Evolutionary conservation across 2,113 vertebrate species (phyloP), one percentile per base, ranked within the genome.

Genomic region (Melanerpes aurifrons): DNA sequence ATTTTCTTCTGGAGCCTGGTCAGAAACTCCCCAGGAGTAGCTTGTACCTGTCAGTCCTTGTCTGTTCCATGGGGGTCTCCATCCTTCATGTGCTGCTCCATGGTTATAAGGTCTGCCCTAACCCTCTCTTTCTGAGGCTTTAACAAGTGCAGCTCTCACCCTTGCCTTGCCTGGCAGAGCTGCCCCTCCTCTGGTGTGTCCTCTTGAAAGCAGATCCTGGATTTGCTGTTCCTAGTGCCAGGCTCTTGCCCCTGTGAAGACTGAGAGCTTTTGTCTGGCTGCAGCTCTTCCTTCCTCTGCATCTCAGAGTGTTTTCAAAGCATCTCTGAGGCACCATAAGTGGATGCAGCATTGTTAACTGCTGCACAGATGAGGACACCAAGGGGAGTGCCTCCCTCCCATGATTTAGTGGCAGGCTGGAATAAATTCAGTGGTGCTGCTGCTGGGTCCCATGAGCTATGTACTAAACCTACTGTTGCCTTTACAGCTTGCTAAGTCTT

Each of bases 201-300:
- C 12, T 53, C 12, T 25, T 53, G 50, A 29, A 45, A 63, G 53
- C 56, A 81, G 64, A n/a, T 35, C 16, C 2, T 13, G 32, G 53
- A 12, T 87, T 75, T 3, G 50, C n/a, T 3, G 62, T 9, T 87
- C 29, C 0, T 40, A 14, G 21, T 0, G 4, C 31, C 35, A 2
- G 35, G 63, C n/a, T 67, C 70, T 82, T 22, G 32, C 45, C 63
- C 62, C n/a, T 21, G 70, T 14, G 69, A 86, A 47, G 45, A 26
- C 62, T 32, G 72, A 70, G 87, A 47, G 69, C 90, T 87, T 94
- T 91, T 91, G 87, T 86, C 57, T 73, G 82, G 82, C 72, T 2
- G 1, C 48, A 12, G 58, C 0, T 6, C 66, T 91, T 87, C 87
- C 85, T 77, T 76, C 87, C 67, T 43, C 77, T 7, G 3, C 59